phyloP scores from a whole-genome alignment of 1,140 invertebrate genomes.

The Lordiphosa collinella region DNA sequence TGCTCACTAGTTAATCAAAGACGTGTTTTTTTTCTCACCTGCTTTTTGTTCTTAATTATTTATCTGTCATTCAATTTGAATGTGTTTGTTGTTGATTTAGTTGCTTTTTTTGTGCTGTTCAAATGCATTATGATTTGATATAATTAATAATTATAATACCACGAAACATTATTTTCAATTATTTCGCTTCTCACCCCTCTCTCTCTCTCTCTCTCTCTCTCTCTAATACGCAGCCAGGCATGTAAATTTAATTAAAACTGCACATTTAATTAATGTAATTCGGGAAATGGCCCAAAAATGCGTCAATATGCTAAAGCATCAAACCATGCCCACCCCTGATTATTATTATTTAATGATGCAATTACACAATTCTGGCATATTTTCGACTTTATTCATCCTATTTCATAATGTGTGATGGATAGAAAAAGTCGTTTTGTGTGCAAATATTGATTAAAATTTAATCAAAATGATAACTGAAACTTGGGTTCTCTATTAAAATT shows the following conservation, averaged over 20 bases:
- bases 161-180: slow-evolving; percentile 62
- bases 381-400: slow-evolving; percentile 5
- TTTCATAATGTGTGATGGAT: too few species aligned
- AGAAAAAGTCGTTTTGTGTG: slow-evolving; percentile 32
- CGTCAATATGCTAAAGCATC: slow-evolving; percentile 1
- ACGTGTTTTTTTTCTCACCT: not conserved
- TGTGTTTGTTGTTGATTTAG: not conserved
- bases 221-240: slow-evolving; percentile 29
- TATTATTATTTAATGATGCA: slow-evolving; percentile 48
- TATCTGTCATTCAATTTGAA: not conserved
- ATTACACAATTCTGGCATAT: slow-evolving; percentile 19
- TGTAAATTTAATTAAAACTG: slow-evolving; percentile 71
- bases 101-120: slow-evolving; percentile 1
- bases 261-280: slow-evolving; percentile 58
- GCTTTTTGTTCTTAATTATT: not conserved
- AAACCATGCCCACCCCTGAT: not conserved
- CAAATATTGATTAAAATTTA: slow-evolving; percentile 55
- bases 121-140: slow-evolving; percentile 56
- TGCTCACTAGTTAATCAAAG: too few species aligned
- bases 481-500: slow-evolving; percentile 2
- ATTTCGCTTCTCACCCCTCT: slow-evolving; percentile 24
- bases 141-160: slow-evolving; percentile 63
- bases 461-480: slow-evolving; percentile 16
- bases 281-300: slow-evolving; percentile 33
- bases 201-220: slow-evolving; percentile 23